Conservation (phyloP, 2,888 invertebrate species). For the Zhuqinia jingwanae region DNA sequence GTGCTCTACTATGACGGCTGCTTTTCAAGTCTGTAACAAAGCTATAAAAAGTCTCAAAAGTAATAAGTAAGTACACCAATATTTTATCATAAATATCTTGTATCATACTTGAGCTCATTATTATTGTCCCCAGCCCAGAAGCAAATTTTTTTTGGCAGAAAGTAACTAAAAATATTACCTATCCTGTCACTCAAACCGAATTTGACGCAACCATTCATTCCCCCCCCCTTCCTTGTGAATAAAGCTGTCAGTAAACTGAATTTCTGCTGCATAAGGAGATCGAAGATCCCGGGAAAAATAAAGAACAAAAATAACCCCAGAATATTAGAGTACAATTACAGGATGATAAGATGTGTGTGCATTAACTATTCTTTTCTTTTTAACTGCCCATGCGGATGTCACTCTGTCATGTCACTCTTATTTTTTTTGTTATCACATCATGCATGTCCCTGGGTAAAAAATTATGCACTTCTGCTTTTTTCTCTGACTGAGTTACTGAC, state of each 20-base stretch:
- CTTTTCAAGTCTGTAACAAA: not conserved
- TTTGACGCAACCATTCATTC: not conserved
- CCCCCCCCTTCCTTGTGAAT: too few species aligned
- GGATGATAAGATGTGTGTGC: not conserved
- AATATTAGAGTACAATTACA: too few species aligned
- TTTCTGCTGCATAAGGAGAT: not conserved
- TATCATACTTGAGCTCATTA: not conserved
- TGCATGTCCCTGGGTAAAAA: not conserved
- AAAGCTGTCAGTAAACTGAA: not conserved
- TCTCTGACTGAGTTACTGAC: not conserved
- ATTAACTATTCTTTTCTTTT: not conserved
- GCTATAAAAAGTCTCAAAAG: not conserved
- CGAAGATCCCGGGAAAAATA: not conserved
- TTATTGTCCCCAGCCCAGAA: conserved; percentile 30
- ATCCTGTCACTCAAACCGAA: conserved; percentile 35
- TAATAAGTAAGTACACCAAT: not conserved
- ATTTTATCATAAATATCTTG: too few species aligned
- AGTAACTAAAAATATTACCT: conserved; percentile 32
- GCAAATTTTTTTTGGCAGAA: conserved; percentile 25
- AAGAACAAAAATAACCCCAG: too few species aligned
- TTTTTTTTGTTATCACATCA: not conserved
- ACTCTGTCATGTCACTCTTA: not conserved
- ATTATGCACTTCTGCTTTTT: not conserved
- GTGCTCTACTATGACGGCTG: not conserved
- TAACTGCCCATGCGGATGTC: not conserved